phyloP scores from a whole-genome alignment of 2,797 vertebrate genomes.

The Chloroceryle amazona region DNA sequence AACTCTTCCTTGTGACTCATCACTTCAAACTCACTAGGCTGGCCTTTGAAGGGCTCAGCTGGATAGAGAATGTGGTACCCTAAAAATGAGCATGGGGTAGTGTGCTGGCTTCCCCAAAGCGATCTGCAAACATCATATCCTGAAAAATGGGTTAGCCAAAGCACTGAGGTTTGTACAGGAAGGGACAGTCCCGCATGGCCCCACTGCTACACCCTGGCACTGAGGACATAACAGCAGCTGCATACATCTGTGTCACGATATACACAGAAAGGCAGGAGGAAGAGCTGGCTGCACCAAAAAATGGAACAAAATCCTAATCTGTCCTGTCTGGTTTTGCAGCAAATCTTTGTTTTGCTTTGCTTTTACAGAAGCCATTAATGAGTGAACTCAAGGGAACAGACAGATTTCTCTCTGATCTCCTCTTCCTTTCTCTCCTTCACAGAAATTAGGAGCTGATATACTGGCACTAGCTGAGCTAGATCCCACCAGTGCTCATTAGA shows the following conservation, averaged over 20 bases:
- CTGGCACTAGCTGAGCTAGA: background rate
- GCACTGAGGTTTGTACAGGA: background rate
- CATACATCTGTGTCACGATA: background rate
- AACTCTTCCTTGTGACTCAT: background rate
- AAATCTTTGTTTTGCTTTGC: background rate
- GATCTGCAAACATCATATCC: background rate
- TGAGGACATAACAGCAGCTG: background rate
- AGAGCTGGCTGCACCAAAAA: background rate
- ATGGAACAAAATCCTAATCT: background rate
- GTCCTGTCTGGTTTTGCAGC: background rate
- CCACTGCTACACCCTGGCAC: background rate
- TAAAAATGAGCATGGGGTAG: background rate
- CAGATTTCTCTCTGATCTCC: rapidly evolving
- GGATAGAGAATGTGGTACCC: rapidly evolving
- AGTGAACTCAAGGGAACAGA: background rate
- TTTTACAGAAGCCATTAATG: background rate
- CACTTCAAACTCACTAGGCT: background rate
- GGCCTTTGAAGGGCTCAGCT: background rate
- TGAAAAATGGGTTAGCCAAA: background rate
- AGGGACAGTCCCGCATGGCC: background rate
- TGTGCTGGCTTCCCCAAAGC: background rate
- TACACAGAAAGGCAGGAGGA: background rate
- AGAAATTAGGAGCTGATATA: background rate
- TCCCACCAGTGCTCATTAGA: rapidly evolving
- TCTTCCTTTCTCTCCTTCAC: background rate